Percentiles rank a stretch among this genome's conserved stretches.
Conservation (phyloP, 1,140 invertebrate genomes). For the Neodiprion pinetum region DNA sequence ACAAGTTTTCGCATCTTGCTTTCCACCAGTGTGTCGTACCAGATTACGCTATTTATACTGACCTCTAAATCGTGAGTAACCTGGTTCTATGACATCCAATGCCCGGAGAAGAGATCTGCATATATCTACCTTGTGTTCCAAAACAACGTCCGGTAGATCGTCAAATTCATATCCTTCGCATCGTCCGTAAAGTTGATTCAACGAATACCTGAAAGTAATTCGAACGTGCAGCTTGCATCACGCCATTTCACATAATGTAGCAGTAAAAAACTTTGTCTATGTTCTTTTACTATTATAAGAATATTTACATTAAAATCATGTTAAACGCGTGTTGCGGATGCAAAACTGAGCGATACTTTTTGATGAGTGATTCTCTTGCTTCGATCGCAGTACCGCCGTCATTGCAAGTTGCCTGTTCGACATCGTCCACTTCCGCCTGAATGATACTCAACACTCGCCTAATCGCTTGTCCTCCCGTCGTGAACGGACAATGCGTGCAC, state of each 20-base stretch:
- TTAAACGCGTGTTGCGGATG: conserved; percentile 77
- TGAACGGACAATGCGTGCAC: conserved; percentile 74
- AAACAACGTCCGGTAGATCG: conserved; percentile 72
- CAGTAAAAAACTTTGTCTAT: no score
- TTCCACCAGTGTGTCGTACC: no score
- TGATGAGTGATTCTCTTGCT: conserved; percentile 65
- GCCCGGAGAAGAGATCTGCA: conserved; percentile 73
- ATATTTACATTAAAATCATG: conserved; percentile 63
- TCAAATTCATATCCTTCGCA: conserved; percentile 74
- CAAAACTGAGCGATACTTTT: conserved; percentile 69
- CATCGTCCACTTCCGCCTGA: conserved; percentile 52
- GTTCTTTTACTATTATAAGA: not conserved
- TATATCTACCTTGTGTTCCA: conserved; percentile 78
- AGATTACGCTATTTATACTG: conserved; percentile 34
- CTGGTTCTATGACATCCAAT: conserved; percentile 77
- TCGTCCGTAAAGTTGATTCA: conserved; percentile 79
- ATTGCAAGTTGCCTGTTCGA: conserved; percentile 42
- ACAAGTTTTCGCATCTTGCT: no score
- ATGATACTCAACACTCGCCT: conserved; percentile 55
- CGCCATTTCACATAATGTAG: no score
- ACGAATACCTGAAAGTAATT: conserved; percentile 58
- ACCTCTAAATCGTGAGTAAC: conserved; percentile 76
- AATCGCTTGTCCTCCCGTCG: conserved; percentile 66
- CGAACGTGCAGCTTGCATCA: not conserved
- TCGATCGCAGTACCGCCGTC: conserved; percentile 69